Conservation (phyloP, 2,888 invertebrate genomes). For the Caenorhabditis afra region DNA sequence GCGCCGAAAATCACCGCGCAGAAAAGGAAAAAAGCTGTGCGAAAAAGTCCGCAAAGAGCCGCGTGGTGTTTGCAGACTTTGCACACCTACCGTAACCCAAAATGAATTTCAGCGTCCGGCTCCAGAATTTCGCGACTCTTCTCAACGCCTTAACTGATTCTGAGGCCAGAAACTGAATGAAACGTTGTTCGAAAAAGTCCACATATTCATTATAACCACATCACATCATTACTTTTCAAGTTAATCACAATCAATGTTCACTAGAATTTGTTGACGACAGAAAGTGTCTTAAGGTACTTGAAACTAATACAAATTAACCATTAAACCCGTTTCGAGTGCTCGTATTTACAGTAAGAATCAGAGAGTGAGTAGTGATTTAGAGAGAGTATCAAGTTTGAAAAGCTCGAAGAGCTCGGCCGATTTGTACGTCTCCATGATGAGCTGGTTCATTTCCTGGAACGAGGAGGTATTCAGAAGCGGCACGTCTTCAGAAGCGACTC, state of each 20-base stretch:
- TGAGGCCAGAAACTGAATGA: no score
- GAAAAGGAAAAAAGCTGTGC: conserved; percentile 7
- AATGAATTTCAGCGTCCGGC: conserved; percentile 28
- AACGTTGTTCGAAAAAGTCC: no score
- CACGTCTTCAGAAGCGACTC: conserved; percentile 58
- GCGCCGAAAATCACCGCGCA: not conserved
- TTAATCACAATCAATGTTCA: conserved; percentile 12
- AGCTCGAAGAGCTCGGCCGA: conserved; percentile 56
- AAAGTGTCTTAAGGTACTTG: not conserved
- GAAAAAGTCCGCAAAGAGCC: conserved; percentile 10
- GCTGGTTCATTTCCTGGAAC: conserved; percentile 60
- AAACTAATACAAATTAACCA: not conserved
- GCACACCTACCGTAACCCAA: conserved; percentile 15
- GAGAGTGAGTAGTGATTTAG: conserved; percentile 48
- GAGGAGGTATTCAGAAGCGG: conserved; percentile 52
- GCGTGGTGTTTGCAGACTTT: conserved; percentile 19
- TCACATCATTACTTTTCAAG: not conserved
- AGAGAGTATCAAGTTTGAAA: conserved; percentile 55
- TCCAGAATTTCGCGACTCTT: conserved; percentile 35
- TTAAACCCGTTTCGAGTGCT: not conserved
- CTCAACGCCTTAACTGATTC: conserved; percentile 22
- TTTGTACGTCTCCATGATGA: conserved; percentile 61
- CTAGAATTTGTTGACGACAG: not conserved
- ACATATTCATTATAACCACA: no score
- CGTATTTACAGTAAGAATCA: conserved; percentile 5